Base-by-base conservation (phyloP, 2,888 invertebrate genomes). In the Drosophila kambysellisi region DNA sequence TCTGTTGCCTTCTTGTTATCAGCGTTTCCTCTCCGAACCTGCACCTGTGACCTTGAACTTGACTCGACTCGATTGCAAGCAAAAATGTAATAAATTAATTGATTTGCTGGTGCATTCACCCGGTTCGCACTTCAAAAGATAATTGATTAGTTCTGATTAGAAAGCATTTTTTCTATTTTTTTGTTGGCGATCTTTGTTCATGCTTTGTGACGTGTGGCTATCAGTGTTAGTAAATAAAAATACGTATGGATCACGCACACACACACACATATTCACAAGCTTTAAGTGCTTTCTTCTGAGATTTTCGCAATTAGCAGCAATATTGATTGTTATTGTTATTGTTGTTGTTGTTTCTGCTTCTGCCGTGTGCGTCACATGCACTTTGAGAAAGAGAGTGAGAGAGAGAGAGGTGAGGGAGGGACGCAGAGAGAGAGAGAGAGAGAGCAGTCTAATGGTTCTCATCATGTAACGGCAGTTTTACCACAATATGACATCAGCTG, bases 71-170 rank as follows among this genome's bases (percentile, higher is more conserved):
- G 41, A 48, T 57, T 59, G 52, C 30, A 20, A 43, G 48, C 41
- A 9, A 9, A 67, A 54, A 54, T 58, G 43, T 52, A 48, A 48
- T 69, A 64, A 75, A 67, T 79, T 41, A 50, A 50, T 62, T 63
- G 63, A 52, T 33, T 58, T 62, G 39, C 52, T 39, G 70, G 83
- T 81, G 65, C 86, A 76, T 83, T 83, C 79, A 85, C 83, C 83
- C 68, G 53, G 56, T 37, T n/a, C 30, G 48, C 6, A 37, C 70
- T 74, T 70, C 30, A 29, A 64, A 52, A 29, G 72, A 72, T 81
- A 81, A 83, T 83, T 85, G 86, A 83, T 79, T 79, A 74, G 46
- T 70, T 68, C 66, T 74, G 86, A 83, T 83, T 86, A 81, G 83
- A 86, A 81, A 76, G 62, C 66, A 20, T 60, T 67, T 48, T 8